Base-by-base conservation (phyloP, 1,140 invertebrate species). In the Oedothorax gibbosus region DNA sequence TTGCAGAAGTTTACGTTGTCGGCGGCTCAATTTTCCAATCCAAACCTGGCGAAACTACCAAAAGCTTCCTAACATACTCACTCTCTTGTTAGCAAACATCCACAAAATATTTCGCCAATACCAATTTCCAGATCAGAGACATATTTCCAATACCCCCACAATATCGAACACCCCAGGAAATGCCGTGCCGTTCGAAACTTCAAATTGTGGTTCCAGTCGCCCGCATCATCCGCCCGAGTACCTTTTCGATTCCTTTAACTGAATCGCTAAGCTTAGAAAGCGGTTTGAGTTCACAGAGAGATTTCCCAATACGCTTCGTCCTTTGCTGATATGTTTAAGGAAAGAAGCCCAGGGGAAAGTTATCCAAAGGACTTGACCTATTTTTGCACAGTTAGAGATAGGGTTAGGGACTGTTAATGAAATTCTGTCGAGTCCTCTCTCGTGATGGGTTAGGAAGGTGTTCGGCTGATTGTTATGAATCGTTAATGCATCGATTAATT, bases 401-500 rank as follows among this genome's bases (percentile, higher is more conserved):
- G 57, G 18, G 12, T 62, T 15, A 62, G 57, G 57, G 57, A 49
- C 11, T 11, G n/a, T 71, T 71, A 71, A 71, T 71, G 69, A 71
- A 71, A 71, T 71, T 71, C 69, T 49, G 69, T 71, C 54, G 18
- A 15, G 15, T 18, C 15, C 69, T 60, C 57, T 60, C 57, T 35
- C 35, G 35, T 35, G 35, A 35, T 35, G 35, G 35, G 35, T 35
- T 35, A 35, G 35, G 35, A 35, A 35, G 35, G 35, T 35, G 35
- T 71, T 71, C 18, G 69, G 20, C 50, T 51, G 50, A 18, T 71
- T 71, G 54, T 71, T 71, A 71, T 71, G 69, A 54, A 18, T 51
- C 69, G 50, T 71, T 71, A 71, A 71, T 71, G 69, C 69, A 53
- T 71, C 54, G 69, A 71, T 71, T 71, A 71, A 71, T 71, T 71